Percentiles rank a stretch among this genome's conserved stretches.
phyloP scores from a whole-genome alignment of 2,797 vertebrate genomes.

The Ispidina lecontei region DNA sequence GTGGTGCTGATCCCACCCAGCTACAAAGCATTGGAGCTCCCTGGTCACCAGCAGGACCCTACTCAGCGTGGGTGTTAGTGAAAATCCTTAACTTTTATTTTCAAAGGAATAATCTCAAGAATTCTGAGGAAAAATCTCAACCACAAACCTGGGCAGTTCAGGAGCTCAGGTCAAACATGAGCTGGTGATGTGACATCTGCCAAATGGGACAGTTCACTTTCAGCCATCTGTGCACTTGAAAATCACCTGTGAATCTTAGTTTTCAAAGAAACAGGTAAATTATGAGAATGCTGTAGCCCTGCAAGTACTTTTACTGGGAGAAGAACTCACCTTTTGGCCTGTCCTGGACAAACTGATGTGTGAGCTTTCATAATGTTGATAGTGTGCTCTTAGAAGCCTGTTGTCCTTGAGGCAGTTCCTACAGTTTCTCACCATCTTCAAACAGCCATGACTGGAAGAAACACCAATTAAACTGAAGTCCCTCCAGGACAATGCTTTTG shows the following conservation, averaged over 20 bases:
- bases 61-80: neutral
- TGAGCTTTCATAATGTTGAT: neutral
- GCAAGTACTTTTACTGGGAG: neutral
- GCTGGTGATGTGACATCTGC: neutral
- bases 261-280: neutral
- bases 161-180: neutral
- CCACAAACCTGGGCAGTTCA: neutral
- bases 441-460: neutral
- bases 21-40: neutral
- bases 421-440: neutral
- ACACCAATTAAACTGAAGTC: neutral
- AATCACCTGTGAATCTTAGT: neutral
- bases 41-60: neutral
- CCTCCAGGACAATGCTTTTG: conserved; percentile 13
- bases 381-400: neutral
- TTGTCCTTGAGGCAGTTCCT: neutral
- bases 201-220: neutral
- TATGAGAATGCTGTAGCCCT: neutral
- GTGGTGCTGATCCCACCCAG: fast-evolving
- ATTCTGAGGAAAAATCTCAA: neutral
- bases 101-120: neutral
- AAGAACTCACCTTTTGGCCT: neutral
- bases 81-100: neutral
- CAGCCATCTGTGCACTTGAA: neutral
- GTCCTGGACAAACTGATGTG: neutral